These are phyloP conservation scores for Phataginus tetradactyla DNA, from an alignment of 2,797 vertebrate species.

Conservation along the genomic window DNA sequence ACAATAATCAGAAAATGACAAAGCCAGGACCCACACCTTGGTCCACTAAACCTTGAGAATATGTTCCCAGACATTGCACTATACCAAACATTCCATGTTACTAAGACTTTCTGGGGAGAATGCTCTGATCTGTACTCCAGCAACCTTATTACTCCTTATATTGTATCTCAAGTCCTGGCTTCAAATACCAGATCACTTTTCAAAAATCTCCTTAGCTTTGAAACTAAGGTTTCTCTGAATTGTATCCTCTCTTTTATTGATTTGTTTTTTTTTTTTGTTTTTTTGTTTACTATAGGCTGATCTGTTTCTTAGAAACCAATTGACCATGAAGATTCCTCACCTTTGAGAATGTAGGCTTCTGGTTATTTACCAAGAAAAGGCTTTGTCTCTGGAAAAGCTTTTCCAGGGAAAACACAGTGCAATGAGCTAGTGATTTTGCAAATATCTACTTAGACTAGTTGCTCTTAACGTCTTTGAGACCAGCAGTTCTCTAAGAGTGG, in stretches of 20 bases:
- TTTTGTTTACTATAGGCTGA: not conserved
- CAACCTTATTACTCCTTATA: not conserved
- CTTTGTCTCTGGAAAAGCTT: not conserved
- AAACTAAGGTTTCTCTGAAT: not conserved
- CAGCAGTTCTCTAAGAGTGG: not conserved
- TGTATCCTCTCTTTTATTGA: not conserved
- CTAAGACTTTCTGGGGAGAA: not conserved
- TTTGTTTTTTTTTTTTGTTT: not conserved
- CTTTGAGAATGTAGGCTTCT: not conserved
- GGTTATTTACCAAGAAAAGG: not conserved
- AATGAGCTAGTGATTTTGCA: not conserved
- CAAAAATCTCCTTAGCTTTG: not conserved
- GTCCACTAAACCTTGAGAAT: not conserved
- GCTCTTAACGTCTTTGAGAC: not conserved
- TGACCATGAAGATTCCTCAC: not conserved
- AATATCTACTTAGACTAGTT: not conserved
- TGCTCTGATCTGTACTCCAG: not conserved
- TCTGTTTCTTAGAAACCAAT: not conserved
- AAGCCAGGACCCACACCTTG: not conserved
- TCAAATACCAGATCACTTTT: not conserved
- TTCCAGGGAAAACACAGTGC: not conserved
- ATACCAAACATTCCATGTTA: not conserved
- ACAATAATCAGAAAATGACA: not conserved
- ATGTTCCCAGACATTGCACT: not conserved
- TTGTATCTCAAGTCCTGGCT: not conserved